Percentiles rank a stretch among this genome's conserved stretches.
Evolutionary conservation across 2,888 invertebrate genomes (phyloP).

Genomic region (Andrena marginata): DNA sequence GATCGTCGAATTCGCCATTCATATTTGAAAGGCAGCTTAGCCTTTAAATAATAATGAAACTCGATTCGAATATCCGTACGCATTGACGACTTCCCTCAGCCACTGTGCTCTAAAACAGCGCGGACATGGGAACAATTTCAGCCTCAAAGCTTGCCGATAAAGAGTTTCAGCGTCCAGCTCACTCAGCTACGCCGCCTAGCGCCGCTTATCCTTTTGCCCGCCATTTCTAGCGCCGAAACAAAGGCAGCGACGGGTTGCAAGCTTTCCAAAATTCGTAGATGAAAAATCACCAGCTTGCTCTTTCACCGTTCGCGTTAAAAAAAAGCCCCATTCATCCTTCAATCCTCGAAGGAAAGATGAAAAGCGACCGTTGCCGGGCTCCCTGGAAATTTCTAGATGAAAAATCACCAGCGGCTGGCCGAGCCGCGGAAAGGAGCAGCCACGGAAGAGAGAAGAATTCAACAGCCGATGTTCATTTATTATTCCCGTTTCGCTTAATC

Average conservation of each 20-base stretch:
- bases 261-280: slow-evolving; percentile 35
- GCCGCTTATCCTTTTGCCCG: not conserved
- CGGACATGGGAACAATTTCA: slow-evolving; percentile 2
- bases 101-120: too few species aligned
- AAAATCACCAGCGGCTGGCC: slow-evolving; percentile 39
- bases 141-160: not conserved
- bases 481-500: slow-evolving; percentile 44
- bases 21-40: too few species aligned
- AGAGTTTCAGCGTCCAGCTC: not conserved
- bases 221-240: not conserved
- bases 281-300: slow-evolving; percentile 43
- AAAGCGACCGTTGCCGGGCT: slow-evolving; percentile 30
- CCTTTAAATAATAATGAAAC: not conserved
- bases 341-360: slow-evolving; percentile 41
- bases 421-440: slow-evolving; percentile 5
- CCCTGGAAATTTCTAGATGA: slow-evolving; percentile 46
- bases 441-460: slow-evolving; percentile 13
- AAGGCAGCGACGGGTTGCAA: not conserved
- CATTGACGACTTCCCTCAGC: too few species aligned
- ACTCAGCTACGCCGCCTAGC: not conserved
- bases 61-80: not conserved
- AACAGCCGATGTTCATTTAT: slow-evolving; percentile 43
- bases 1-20: too few species aligned
- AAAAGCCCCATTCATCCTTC: slow-evolving; percentile 43
- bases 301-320: slow-evolving; percentile 25